A percentile compares a stretch with the other conserved stretches of the same genome.
Evolutionary conservation across 1,140 invertebrate species (phyloP).

Genomic region (Heliothis virescens): DNA sequence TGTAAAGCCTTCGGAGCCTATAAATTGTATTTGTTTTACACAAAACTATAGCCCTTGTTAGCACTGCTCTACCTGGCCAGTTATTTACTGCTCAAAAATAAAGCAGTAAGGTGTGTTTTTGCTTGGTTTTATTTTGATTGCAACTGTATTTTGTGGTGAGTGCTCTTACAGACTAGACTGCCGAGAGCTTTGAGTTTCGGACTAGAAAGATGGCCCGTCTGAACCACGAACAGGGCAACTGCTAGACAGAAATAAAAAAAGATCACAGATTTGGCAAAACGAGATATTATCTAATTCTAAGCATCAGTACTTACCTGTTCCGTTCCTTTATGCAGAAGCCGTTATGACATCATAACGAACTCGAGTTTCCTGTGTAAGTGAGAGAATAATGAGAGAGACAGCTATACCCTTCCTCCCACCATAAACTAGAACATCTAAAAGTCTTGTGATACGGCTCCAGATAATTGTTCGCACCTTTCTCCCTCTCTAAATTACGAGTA

Average conservation of each 20-base stretch:
- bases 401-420: too few species aligned
- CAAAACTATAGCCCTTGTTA: slow-evolving; percentile 48
- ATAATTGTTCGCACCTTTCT: slow-evolving; percentile 36
- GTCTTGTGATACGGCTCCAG: not conserved
- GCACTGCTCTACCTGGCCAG: slow-evolving; percentile 24
- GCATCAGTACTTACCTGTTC: too few species aligned
- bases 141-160: slow-evolving; percentile 29
- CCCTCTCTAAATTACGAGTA: slow-evolving; percentile 10
- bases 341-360: too few species aligned
- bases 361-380: too few species aligned
- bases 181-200: not conserved
- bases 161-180: not conserved
- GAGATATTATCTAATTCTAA: too few species aligned
- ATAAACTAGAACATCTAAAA: not conserved
- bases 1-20: slow-evolving; percentile 51
- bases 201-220: too few species aligned
- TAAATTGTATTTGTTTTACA: slow-evolving; percentile 53
- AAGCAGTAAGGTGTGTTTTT: slow-evolving; percentile 19
- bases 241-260: too few species aligned
- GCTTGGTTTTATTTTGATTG: slow-evolving; percentile 20
- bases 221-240: too few species aligned
- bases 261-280: too few species aligned
- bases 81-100: slow-evolving; percentile 45
- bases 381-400: too few species aligned
- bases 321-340: too few species aligned